These are phyloP conservation scores for Neoarius graeffei DNA, from an alignment of 2,113 vertebrate species.

Conservation along the genomic window DNA sequence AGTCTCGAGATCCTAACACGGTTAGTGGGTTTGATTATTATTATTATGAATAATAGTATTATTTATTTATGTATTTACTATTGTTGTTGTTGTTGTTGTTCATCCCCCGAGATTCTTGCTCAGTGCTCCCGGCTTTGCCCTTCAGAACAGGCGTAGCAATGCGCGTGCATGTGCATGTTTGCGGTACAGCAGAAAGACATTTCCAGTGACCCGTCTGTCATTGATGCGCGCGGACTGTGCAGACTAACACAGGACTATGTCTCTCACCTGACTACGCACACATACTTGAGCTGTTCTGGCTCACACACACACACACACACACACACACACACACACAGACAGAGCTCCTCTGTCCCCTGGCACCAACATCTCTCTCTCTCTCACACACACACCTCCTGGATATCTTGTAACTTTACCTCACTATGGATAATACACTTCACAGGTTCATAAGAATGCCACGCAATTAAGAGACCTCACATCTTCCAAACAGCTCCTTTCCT, in stretches of 20 bases:
- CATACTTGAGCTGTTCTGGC: background rate
- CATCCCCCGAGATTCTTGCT: conserved; percentile 39
- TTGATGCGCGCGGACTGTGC: conserved; percentile 68
- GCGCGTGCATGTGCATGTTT: background rate
- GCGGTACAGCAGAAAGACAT: background rate
- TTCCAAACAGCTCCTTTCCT: background rate
- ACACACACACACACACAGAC: no score
- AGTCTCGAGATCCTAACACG: conserved; percentile 65
- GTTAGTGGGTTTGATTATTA: conserved; percentile 61
- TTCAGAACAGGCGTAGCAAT: conserved; percentile 61
- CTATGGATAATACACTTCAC: background rate
- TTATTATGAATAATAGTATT: background rate
- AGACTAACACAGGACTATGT: conserved; percentile 35
- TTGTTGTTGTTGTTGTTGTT: background rate
- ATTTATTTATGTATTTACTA: background rate
- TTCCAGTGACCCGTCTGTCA: conserved; percentile 76
- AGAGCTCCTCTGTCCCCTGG: background rate
- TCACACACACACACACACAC: conserved; percentile 19
- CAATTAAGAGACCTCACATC: background rate
- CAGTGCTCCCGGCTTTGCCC: conserved; percentile 67
- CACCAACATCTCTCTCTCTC: background rate
- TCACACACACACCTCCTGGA: conserved; percentile 11
- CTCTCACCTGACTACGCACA: conserved; percentile 36
- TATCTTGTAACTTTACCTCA: conserved; percentile 24
- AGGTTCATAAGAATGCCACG: background rate